A percentile compares a stretch with the other conserved stretches of the same genome.
Evolutionary conservation across 2,888 invertebrate genomes (phyloP).

Genomic region (Philopedon plagiatum): DNA sequence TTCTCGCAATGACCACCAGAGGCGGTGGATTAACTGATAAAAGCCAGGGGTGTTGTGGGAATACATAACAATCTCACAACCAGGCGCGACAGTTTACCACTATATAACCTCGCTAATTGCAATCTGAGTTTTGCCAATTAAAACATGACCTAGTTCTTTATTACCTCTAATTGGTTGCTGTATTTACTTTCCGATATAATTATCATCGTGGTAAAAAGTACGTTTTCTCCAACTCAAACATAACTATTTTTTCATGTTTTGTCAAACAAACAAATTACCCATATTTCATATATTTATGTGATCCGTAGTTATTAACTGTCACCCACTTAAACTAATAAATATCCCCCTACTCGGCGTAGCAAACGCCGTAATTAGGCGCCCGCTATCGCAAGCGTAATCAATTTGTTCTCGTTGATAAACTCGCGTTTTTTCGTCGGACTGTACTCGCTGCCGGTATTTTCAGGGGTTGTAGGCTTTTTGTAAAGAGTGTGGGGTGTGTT

Average conservation of each 20-base stretch:
- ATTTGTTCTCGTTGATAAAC: constrained; percentile 54
- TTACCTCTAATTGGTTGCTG: constrained; percentile 7
- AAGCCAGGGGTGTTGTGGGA: constrained; percentile 54
- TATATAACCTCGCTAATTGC: constrained; percentile 64
- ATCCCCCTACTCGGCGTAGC: constrained; percentile 33
- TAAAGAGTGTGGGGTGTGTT: constrained; percentile 67
- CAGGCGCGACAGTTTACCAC: constrained; percentile 62
- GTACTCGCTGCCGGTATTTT: constrained; percentile 64
- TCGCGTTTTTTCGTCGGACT: constrained; percentile 51
- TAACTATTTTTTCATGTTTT: constrained; percentile 1
- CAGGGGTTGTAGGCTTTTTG: constrained; percentile 68
- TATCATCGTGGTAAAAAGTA: background rate
- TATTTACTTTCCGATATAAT: background rate
- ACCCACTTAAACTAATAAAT: constrained; percentile 47
- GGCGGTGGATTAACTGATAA: constrained; percentile 35
- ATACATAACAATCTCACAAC: constrained; percentile 55
- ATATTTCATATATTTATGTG: constrained; percentile 12
- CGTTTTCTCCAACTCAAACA: background rate
- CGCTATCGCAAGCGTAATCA: constrained; percentile 55
- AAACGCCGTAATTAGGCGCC: constrained; percentile 55
- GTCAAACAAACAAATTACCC: background rate
- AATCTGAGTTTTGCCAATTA: constrained; percentile 65
- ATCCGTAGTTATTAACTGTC: constrained; percentile 45
- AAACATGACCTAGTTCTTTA: constrained; percentile 58
- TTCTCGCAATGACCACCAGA: constrained; percentile 46